A percentile compares a stretch with the other conserved stretches of the same genome.
Conservation (phyloP, 2,888 invertebrate species). For the Phengaris arion region DNA sequence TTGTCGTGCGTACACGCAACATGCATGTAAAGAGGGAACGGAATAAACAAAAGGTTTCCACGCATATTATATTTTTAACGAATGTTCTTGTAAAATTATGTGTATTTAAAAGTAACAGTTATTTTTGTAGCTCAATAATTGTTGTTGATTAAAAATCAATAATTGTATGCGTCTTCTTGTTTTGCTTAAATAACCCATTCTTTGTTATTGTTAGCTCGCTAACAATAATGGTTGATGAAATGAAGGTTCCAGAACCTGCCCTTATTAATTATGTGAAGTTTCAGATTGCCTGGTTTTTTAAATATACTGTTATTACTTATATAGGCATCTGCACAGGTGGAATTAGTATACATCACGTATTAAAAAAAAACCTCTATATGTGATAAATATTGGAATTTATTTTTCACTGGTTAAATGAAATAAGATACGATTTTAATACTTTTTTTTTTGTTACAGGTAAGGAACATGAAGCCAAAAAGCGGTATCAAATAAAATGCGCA, state of each 20-base stretch:
- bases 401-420: not conserved
- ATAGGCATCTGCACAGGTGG: no score
- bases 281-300: no score
- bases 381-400: not conserved
- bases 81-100: not conserved
- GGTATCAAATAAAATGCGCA: not conserved
- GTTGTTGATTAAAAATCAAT: not conserved
- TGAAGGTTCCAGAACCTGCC: no score
- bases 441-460: slow-evolving; percentile 1
- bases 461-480: not conserved
- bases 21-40: slow-evolving; percentile 39
- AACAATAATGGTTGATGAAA: no score
- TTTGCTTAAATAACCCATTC: no score
- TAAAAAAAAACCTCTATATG: no score
- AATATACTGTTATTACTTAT: no score
- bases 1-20: slow-evolving; percentile 51
- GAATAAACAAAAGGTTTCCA: slow-evolving; percentile 34
- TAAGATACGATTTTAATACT: not conserved
- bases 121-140: not conserved
- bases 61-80: slow-evolving; percentile 12
- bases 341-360: no score
- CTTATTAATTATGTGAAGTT: no score
- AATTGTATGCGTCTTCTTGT: not conserved
- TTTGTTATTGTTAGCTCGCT: no score
- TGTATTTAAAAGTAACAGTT: not conserved